These are phyloP conservation scores for Rhabdophis nuchalis DNA, from an alignment of 2,797 vertebrate species.

Conservation along the genomic window DNA sequence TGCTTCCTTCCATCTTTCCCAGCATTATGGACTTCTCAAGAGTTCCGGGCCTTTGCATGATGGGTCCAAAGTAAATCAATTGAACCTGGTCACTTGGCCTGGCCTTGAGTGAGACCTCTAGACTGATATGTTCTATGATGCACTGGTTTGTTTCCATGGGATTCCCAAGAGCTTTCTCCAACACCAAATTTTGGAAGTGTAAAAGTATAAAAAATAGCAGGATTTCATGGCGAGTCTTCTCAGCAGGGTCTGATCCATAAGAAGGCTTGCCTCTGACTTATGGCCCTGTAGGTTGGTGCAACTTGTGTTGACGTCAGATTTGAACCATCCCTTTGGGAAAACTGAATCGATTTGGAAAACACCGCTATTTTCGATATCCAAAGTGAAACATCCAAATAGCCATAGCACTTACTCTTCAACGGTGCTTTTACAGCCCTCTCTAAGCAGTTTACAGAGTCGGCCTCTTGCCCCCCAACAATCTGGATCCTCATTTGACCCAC, in stretches of 20 bases:
- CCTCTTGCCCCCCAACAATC: too few relatives aligned
- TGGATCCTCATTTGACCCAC: too few relatives aligned
- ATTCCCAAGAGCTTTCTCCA: not conserved
- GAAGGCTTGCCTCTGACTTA: not conserved
- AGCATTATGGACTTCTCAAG: not conserved
- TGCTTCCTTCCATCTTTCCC: not conserved
- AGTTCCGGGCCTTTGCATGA: not conserved
- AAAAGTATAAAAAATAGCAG: not conserved
- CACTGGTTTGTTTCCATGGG: not conserved
- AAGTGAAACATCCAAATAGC: not conserved
- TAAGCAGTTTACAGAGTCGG: too few relatives aligned
- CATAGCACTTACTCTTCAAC: too few relatives aligned
- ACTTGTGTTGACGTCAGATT: not conserved
- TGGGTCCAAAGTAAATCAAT: not conserved
- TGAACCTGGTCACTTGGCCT: not conserved
- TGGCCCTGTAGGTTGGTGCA: not conserved
- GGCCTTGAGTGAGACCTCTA: not conserved
- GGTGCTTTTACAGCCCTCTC: too few relatives aligned
- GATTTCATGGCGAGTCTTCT: not conserved
- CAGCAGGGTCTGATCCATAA: not conserved
- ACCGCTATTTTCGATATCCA: not conserved
- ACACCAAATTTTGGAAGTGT: not conserved
- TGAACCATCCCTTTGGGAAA: not conserved
- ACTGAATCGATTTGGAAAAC: not conserved
- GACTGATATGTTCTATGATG: not conserved